Evolutionary conservation across 2,113 vertebrate species (phyloP), one percentile per base, ranked within the genome.

Genomic region (Colaptes auratus): DNA sequence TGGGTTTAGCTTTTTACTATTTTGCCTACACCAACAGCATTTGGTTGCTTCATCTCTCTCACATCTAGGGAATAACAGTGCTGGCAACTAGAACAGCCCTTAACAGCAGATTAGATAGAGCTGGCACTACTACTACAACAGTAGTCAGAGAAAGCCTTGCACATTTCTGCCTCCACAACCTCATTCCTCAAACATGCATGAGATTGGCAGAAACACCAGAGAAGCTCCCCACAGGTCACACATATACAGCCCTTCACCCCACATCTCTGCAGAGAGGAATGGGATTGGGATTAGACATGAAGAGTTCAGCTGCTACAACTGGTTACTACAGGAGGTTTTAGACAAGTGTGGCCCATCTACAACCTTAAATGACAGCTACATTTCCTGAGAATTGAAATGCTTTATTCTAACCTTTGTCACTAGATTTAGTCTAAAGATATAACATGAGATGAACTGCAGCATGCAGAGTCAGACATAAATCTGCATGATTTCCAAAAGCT

Each of bases 191-290:
- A 53, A 12, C 23, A 3, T 3, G 5, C 33, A 14, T 2, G 12
- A 48, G 70, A 31, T 2, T 9, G 9, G 50, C 60, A 82, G 55
- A 50, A 71, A 30, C 9, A 7, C 4, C 11, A n/a, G 17, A 76
- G n/a, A 23, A 36, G 36, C 21, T 35, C 28, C 64, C 53, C 14
- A 6, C 0, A 2, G 39, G 67, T 39, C 56, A 56, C 52, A 5
- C 4, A 20, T 2, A 20, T 6, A 5, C 2, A 4, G 12, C 23
- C 14, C 12, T 66, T 31, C 31, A 21, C 15, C 3, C 5, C 3
- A 15, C 13, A 18, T 27, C 36, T 33, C 58, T 8, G 4, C 33
- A 15, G 46, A 33, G 30, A 61, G 46, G 25, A 61, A 50, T 0
- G 4, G 33, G 46, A 4, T n/a, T 39, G 64, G 31, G 25, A 28